Evolutionary conservation across 1,140 invertebrate genomes (phyloP), one percentile per base, ranked within the genome.

Genomic region (Mycetomoellerius zeteki): DNA sequence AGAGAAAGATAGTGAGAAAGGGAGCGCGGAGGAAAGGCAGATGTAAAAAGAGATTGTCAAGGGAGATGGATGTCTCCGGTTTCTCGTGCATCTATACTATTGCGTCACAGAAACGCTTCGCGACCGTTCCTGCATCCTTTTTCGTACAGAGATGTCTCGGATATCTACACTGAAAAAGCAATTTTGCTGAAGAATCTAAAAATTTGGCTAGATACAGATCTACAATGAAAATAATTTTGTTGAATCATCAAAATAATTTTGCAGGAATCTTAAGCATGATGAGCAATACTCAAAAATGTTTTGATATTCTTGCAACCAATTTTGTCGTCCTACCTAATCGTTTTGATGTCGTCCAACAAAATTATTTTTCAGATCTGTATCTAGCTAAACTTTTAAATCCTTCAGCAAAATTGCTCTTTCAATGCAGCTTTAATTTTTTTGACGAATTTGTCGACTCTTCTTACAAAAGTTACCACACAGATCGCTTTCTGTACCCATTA

Each of bases 1-100:
- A 47, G 82, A 33, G 71, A 54, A 16, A 67, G 33, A n/a, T 4
- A 6, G 58, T 7, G 58, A 1, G 14, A 10, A n/a, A 21, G 14
- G 24, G 24, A 10, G 24, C 24, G 64, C 50, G 60, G 30, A 52
- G 81, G 58, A 52, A 50, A 19, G 58, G 21, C 60, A 78, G 77
- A 89, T 75, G 89, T 87, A 91, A 92, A 92, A 91, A 92, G 90
- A 73, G 90, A 92, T 92, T 92, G 92, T 92, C 92, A 91, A 76
- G 90, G 56, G 90, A 93, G 92, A 93, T 93, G 88, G 89, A 93
- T 93, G 90, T 92, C 86, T 88, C 47, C 76, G 37, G 73, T 72
- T 72, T 73, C 80, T 84, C 64, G 62, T 52, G 27, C 76, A 56
- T 56, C 69, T 60, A 60, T 85, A 71, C 3, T 54, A 76, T 76